Evolutionary conservation across 2,888 invertebrate genomes (phyloP).

Genomic region (Sesamia inferens): DNA sequence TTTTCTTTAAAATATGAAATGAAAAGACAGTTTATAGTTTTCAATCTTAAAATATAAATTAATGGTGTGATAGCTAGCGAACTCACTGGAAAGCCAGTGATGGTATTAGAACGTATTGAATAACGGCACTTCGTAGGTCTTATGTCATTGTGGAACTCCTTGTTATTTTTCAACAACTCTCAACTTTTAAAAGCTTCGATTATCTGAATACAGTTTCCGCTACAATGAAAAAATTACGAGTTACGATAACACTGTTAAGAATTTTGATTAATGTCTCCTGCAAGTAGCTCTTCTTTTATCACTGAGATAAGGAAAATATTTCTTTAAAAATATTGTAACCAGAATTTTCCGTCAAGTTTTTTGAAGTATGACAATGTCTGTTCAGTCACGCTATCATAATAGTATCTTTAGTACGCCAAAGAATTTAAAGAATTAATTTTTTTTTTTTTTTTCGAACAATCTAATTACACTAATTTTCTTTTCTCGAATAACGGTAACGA

Average conservation of each 20-base stretch:
- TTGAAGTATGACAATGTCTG: background rate
- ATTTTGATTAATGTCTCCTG: background rate
- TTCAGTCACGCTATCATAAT: background rate
- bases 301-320: background rate
- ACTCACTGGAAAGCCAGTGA: too few species aligned
- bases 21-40: too few species aligned
- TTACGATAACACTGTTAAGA: conserved; percentile 4
- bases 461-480: background rate
- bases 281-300: background rate
- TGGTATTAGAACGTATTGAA: too few species aligned
- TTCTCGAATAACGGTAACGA: too few species aligned
- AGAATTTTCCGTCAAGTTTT: background rate
- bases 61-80: too few species aligned
- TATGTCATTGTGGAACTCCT: background rate
- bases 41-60: too few species aligned
- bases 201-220: background rate
- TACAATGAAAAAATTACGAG: background rate
- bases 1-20: too few species aligned
- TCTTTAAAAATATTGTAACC: background rate
- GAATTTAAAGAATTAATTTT: background rate
- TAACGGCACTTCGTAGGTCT: background rate
- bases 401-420: background rate
- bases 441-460: background rate
- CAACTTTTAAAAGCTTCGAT: too few species aligned
- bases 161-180: too few species aligned